Conservation (phyloP, 1,140 invertebrate species). For the Venturia canescens region DNA sequence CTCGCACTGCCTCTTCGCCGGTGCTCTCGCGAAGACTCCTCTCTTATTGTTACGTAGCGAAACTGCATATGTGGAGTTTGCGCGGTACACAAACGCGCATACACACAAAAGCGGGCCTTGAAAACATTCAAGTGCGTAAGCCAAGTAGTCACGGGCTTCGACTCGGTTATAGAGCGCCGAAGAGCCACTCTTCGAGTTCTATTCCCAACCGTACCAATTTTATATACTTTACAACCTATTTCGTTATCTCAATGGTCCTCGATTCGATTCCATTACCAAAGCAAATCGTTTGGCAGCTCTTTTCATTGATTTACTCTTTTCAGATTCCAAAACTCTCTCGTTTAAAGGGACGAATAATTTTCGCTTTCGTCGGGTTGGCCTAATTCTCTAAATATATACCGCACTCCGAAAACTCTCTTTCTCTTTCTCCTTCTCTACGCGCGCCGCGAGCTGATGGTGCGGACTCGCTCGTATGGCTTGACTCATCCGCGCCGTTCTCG, state of each 20-base stretch:
- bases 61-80: slow-evolving; percentile 36
- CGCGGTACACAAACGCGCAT: slow-evolving; percentile 22
- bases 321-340: slow-evolving; percentile 11
- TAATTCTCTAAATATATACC: slow-evolving; percentile 73
- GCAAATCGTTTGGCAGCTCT: not conserved
- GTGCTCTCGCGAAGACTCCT: not conserved
- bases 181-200: slow-evolving; percentile 24
- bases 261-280: not conserved
- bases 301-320: slow-evolving; percentile 13
- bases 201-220: slow-evolving; percentile 18
- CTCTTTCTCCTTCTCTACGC: slow-evolving; percentile 54
- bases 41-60: slow-evolving; percentile 44
- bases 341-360: slow-evolving; percentile 52
- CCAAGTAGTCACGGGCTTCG: slow-evolving; percentile 37
- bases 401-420: slow-evolving; percentile 40
- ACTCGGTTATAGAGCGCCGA: slow-evolving; percentile 23
- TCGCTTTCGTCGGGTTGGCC: slow-evolving; percentile 60
- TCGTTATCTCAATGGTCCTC: not conserved
- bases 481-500: slow-evolving; percentile 67
- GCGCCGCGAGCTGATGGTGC: slow-evolving; percentile 58
- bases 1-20: not conserved
- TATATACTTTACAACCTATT: slow-evolving; percentile 4
- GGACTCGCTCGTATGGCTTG: slow-evolving; percentile 65
- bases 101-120: slow-evolving; percentile 35
- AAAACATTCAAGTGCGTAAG: slow-evolving; percentile 47